These are phyloP conservation scores for Drosophila simulans DNA, from an alignment of 1,140 invertebrate species.

Conservation along the genomic window DNA sequence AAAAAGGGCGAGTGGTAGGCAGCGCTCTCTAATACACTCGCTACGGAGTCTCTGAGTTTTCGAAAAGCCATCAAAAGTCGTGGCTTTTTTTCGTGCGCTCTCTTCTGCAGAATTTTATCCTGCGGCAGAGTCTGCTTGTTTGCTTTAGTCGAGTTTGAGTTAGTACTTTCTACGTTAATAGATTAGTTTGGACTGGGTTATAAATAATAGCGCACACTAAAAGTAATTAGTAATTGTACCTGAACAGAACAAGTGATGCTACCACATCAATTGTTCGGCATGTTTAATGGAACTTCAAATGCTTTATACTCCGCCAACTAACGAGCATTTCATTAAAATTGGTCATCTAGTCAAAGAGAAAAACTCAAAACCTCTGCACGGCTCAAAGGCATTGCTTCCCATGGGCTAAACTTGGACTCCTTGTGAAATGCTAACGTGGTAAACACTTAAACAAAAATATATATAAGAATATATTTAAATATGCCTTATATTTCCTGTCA, in stretches of 20 bases:
- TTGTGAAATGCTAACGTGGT: conserved; percentile 13
- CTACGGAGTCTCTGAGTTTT: neutral
- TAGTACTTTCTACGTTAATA: neutral
- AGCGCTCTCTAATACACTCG: conserved; percentile 1
- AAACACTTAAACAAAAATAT: neutral
- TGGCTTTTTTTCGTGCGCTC: too few relatives aligned
- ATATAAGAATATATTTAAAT: too few relatives aligned
- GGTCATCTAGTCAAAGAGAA: conserved; percentile 8
- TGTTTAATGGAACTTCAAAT: too few relatives aligned
- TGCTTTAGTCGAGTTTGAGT: neutral
- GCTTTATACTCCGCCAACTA: neutral
- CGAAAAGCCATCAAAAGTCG: too few relatives aligned
- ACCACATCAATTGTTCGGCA: too few relatives aligned
- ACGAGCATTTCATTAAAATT: conserved; percentile 13
- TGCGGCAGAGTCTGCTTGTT: neutral
- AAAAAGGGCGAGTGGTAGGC: neutral
- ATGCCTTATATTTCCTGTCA: too few relatives aligned
- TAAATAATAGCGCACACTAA: neutral
- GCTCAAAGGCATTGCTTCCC: conserved; percentile 1
- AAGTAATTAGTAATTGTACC: neutral
- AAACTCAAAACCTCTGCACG: conserved; percentile 1
- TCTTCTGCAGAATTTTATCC: too few relatives aligned
- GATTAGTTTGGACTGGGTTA: neutral
- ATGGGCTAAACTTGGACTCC: conserved; percentile 15
- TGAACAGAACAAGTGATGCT: too few relatives aligned